Evolutionary conservation across 2,113 vertebrate species (phyloP).

Genomic region (Mirounga angustirostris): DNA sequence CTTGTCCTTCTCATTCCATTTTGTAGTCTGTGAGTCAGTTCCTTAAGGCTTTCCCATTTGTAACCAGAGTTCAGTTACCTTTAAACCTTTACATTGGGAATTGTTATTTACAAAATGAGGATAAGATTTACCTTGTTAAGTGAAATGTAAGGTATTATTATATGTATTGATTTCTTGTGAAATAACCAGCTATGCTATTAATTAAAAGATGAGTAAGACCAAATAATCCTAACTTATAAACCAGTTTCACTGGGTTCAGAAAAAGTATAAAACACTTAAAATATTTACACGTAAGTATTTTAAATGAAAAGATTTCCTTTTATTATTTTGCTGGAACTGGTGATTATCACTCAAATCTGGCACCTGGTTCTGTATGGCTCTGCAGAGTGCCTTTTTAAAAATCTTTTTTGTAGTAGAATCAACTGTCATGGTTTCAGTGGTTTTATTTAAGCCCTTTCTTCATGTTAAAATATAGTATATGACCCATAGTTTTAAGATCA

Average conservation of each 20-base stretch:
- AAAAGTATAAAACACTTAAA: slow-evolving; percentile 59
- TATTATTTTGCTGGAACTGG: slow-evolving; percentile 7
- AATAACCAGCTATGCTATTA: slow-evolving; percentile 46
- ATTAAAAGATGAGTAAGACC: slow-evolving; percentile 60
- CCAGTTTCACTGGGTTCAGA: slow-evolving; percentile 45
- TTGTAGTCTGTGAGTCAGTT: slow-evolving; percentile 23
- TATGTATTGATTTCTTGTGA: slow-evolving; percentile 55
- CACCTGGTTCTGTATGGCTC: not conserved
- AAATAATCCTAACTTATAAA: slow-evolving; percentile 44
- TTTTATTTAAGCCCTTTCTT: slow-evolving; percentile 22
- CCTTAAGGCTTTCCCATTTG: slow-evolving; percentile 1
- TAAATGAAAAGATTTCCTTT: slow-evolving; percentile 47
- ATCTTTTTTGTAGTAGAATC: not conserved
- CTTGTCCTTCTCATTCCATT: not conserved
- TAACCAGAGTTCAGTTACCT: slow-evolving; percentile 2
- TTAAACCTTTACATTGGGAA: not conserved
- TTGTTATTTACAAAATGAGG: slow-evolving; percentile 57
- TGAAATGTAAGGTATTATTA: slow-evolving; percentile 61
- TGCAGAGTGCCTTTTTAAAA: not conserved
- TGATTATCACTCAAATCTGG: not conserved
- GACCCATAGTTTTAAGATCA: not conserved
- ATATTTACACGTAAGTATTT: slow-evolving; percentile 42
- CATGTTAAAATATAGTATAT: not conserved
- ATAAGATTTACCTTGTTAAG: slow-evolving; percentile 46
- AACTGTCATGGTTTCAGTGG: not conserved